Conservation (phyloP, 2,113 vertebrate species). For the Corythaixoides concolor region DNA sequence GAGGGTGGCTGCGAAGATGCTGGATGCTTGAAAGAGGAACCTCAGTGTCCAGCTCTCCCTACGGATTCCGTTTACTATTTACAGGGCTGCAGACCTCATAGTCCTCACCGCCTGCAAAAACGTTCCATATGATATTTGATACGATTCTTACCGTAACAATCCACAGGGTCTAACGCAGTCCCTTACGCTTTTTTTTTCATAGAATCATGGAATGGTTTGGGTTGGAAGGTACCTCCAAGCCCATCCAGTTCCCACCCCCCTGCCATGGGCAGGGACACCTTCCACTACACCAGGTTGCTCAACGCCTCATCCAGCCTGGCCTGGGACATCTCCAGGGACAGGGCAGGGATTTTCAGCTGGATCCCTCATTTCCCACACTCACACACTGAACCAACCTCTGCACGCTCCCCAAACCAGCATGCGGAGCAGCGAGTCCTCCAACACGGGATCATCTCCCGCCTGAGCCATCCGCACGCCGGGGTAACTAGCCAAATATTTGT, state of each 20-base stretch:
- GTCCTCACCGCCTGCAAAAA: background rate
- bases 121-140: background rate
- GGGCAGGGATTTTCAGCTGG: too few species aligned
- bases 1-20: background rate
- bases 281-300: too few species aligned
- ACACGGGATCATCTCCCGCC: background rate
- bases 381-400: background rate
- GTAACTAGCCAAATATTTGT: background rate
- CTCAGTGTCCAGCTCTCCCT: background rate
- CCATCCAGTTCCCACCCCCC: too few species aligned
- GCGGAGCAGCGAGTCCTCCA: background rate
- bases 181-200: background rate
- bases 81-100: background rate
- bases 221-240: too few species aligned
- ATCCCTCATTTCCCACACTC: fast-evolving
- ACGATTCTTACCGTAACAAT: background rate
- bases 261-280: too few species aligned
- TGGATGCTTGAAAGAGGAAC: fast-evolving
- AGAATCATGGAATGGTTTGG: too few species aligned
- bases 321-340: too few species aligned
- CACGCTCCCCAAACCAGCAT: background rate
- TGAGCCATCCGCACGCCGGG: background rate
- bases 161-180: background rate
- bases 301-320: too few species aligned
- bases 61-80: background rate